Percentiles rank a stretch among this genome's conserved stretches.
phyloP scores from a whole-genome alignment of 2,888 invertebrate species.

The Drosophila barbarae region DNA sequence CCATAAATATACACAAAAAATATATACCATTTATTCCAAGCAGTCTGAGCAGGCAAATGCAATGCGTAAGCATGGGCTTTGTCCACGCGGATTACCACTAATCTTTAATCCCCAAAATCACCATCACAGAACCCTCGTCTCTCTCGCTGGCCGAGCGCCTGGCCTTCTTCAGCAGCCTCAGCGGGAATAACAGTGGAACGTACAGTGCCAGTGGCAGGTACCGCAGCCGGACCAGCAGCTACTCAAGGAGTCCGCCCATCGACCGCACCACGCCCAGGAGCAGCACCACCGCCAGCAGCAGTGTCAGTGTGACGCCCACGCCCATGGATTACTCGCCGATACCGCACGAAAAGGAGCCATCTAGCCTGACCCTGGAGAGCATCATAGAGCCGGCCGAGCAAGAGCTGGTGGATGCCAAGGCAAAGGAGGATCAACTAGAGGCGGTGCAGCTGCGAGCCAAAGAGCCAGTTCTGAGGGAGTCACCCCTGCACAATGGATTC shows the following conservation, averaged over 20 bases:
- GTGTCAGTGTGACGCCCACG: constrained; percentile 70
- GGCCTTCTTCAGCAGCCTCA: constrained; percentile 77
- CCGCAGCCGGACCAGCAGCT: constrained; percentile 57
- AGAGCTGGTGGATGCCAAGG: constrained; percentile 13
- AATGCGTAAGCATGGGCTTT: constrained; percentile 65
- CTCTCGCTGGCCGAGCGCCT: constrained; percentile 78
- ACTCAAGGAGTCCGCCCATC: constrained; percentile 57
- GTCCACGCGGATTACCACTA: not conserved
- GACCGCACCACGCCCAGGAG: constrained; percentile 74
- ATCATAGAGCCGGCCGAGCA: constrained; percentile 23
- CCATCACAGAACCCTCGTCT: constrained; percentile 76
- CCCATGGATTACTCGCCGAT: constrained; percentile 61
- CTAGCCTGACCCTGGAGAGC: constrained; percentile 34
- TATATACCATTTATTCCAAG: constrained; percentile 10
- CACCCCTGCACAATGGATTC: constrained; percentile 15
- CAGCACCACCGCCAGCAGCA: constrained; percentile 68
- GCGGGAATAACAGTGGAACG: constrained; percentile 50
- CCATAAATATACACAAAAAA: constrained; percentile 26
- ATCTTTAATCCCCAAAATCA: constrained; percentile 4
- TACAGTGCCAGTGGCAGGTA: constrained; percentile 30
- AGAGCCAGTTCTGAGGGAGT: not conserved
- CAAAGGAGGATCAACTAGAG: not conserved
- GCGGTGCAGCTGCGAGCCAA: constrained; percentile 4
- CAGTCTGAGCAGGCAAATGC: constrained; percentile 51
- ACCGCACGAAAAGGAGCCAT: constrained; percentile 31